phyloP scores from a whole-genome alignment of 2,797 vertebrate species.

The Alfaro cultratus region DNA sequence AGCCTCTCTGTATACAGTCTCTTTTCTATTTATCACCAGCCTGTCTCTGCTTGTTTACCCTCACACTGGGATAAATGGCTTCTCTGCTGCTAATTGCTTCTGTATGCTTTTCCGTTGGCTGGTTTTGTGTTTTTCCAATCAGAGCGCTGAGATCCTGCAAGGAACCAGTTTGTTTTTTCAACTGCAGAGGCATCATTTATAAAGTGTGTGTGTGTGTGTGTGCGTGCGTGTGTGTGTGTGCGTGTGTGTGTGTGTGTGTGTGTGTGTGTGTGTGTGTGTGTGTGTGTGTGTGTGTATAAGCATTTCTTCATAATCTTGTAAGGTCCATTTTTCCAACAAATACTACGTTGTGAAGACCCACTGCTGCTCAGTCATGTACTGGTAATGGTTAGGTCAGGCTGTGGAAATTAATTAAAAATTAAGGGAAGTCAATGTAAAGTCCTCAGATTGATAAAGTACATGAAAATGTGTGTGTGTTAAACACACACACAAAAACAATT shows the following conservation, averaged over 20 bases:
- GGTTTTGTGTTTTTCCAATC: conserved; percentile 73
- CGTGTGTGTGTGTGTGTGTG: no score
- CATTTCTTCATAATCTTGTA: no score
- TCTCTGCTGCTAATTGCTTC: conserved; percentile 62
- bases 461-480: background rate
- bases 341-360: no score
- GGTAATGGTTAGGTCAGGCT: no score
- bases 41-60: conserved; percentile 63
- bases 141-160: conserved; percentile 57
- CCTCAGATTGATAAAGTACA: no score
- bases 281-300: conserved; percentile 20
- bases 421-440: no score
- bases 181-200: conserved; percentile 74
- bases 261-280: no score
- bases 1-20: background rate
- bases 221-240: no score
- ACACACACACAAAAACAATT: background rate
- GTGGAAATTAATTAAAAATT: no score
- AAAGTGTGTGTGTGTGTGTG: conserved; percentile 35
- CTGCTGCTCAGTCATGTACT: no score
- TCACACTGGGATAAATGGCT: conserved; percentile 57
- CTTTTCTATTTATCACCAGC: conserved; percentile 40
- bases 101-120: conserved; percentile 52
- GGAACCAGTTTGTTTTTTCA: conserved; percentile 76
- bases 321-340: no score